Evolutionary conservation across 1,140 invertebrate species (phyloP), one percentile per base, ranked within the genome.

Genomic region (Drosophila truncata): DNA sequence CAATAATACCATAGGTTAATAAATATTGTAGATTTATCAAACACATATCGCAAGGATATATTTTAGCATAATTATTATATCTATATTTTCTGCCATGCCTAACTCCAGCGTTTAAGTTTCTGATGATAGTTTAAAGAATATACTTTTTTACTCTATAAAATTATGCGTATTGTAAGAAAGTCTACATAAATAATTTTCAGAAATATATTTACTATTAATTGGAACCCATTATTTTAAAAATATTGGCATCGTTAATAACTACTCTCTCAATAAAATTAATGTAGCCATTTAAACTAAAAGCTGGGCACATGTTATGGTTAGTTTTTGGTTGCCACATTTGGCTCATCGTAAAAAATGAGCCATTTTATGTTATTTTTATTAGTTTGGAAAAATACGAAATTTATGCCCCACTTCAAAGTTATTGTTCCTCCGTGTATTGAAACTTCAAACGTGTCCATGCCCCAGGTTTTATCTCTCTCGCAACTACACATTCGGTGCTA

Each of bases 351-450:
- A 54, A 23, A 23, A 23, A 54, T n/a, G 20, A 54, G 20, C 20
- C 31, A 35, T 35, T 39, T 39, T n/a, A n/a, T 57, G 18, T 35
- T 23, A 25, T 27, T 50, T 50, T 61, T n/a, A 25, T 50, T 61
- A 35, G 31, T 37, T 18, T 39, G 11, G 20, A 27, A 37, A 62
- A 52, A 62, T 27, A 9, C 7, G 8, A 52, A 42, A 42, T 58
- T 58, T 7, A 58, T 58, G 23, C n/a, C 23, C 55, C 35, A 42
- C 42, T 58, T 58, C 33, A 29, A 42, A 42, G 23, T 58, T 42
- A 58, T 42, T 42, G 55, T 42, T 27, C 55, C 35, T 42, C 37
- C 11, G 37, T 42, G 23, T 18, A 42, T 54, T 54, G 31, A 14
- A 23, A 54, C 18, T 14, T 27, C 0, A 41, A 13, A 16, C 55